Evolutionary conservation across 2,888 invertebrate genomes (phyloP), one percentile per base, ranked within the genome.

Genomic region (Torymus tubicola): DNA sequence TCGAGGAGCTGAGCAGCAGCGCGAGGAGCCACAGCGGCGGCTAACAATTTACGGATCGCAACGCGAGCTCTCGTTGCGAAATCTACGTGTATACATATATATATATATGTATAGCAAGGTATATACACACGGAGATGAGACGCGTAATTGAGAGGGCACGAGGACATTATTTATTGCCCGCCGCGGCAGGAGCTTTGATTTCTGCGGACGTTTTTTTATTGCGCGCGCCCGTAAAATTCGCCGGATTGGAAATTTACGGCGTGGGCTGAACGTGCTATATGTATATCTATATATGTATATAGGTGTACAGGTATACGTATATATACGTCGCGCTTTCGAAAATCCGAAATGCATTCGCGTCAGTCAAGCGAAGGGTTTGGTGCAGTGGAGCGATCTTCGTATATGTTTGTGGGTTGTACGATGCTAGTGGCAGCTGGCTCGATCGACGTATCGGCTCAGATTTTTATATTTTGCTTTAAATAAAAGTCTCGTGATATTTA

Each of bases 91-190:
- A 61, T 13, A 31, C 53, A 8, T 61, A 16, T 16, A n/a, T 61
- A 5, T 60, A 11, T 57, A 57, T 57, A 13, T 42, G 16, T 42
- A 13, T 18, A 12, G 12, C 18, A 16, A 14, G 16, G 12, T 64
- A 11, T 16, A n/a, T 55, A 68, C 50, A 50, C n/a, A 16, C 73
- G 69, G 58, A 21, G 69, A 52, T 69, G 73, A 77, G 42, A 42
- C 42, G 42, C 42, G 42, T 75, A 82, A 81, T 79, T 69, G 69
- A 69, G 65, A 71, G 71, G 72, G 75, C 21, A 65, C 76, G 57
- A 74, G 50, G 72, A 42, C 69, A 60, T 81, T 72, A 72, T 69
- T 80, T 81, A 72, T 79, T 76, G 70, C 76, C 64, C 55, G 31
- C 55, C 21, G 18, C 10, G 58, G 1, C 21, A 42, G 76, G 18